phyloP scores from a whole-genome alignment of 2,888 invertebrate species.

The Abrostola tripartita region DNA sequence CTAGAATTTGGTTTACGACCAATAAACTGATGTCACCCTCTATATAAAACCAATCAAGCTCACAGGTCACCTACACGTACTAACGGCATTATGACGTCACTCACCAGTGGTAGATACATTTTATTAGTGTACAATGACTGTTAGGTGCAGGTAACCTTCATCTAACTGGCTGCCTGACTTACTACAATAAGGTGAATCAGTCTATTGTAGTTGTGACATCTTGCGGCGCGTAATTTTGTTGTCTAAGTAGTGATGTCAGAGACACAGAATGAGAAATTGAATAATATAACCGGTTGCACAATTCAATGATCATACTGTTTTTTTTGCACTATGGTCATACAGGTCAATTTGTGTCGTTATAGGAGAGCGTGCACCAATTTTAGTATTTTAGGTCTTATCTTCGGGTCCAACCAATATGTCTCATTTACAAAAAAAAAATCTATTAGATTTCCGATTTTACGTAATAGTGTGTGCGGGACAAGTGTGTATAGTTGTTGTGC shows the following conservation, averaged over 20 bases:
- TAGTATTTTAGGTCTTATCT: too few relatives aligned
- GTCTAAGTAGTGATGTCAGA: neutral
- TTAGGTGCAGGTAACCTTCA: conserved; percentile 39
- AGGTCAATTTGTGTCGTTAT: too few relatives aligned
- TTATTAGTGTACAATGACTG: conserved; percentile 43
- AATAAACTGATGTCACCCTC: conserved; percentile 40
- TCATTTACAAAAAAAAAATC: too few relatives aligned
- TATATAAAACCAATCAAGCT: conserved; percentile 33
- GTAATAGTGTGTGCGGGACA: too few relatives aligned
- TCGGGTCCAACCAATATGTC: too few relatives aligned
- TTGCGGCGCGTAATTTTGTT: conserved; percentile 12
- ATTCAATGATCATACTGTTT: too few relatives aligned
- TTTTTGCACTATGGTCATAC: too few relatives aligned
- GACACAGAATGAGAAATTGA: neutral
- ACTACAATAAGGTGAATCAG: conserved; percentile 51
- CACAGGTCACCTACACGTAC: conserved; percentile 15
- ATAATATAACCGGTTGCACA: too few relatives aligned
- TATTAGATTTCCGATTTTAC: too few relatives aligned
- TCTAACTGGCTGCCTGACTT: conserved; percentile 25
- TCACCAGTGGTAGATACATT: conserved; percentile 14
- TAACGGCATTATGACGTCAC: conserved; percentile 47
- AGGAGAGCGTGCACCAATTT: too few relatives aligned
- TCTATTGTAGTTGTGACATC: conserved; percentile 39
- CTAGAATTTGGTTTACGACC: conserved; percentile 24
- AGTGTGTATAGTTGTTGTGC: too few relatives aligned